phyloP scores from a whole-genome alignment of 2,113 vertebrate species.

The Merops nubicus region DNA sequence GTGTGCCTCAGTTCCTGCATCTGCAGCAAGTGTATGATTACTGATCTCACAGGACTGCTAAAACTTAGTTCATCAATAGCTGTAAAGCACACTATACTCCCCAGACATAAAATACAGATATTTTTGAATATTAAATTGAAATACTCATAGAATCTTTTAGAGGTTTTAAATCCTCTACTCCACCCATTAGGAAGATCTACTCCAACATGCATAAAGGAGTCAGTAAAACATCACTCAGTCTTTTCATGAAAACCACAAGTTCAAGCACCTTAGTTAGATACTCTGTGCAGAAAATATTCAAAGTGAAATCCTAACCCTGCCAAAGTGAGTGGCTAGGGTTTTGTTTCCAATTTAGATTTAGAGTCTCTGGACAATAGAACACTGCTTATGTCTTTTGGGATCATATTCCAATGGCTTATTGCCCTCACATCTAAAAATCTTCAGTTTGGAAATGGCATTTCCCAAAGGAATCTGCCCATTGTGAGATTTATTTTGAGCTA shows the following conservation, averaged over 20 bases:
- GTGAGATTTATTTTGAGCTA: neutral
- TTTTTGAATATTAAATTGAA: conserved; percentile 1
- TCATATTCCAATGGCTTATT: neutral
- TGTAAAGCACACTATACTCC: neutral
- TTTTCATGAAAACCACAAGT: neutral
- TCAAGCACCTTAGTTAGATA: neutral
- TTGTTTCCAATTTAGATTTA: neutral
- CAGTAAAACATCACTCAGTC: neutral
- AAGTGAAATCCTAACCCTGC: neutral
- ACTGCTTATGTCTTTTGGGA: neutral
- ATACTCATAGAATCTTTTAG: neutral
- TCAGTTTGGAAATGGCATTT: neutral
- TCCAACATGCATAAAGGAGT: neutral
- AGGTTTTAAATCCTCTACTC: neutral
- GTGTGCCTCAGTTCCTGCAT: neutral
- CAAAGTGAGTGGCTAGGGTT: neutral
- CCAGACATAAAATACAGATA: neutral
- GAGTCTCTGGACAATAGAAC: neutral
- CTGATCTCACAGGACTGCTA: neutral
- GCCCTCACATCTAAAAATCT: neutral
- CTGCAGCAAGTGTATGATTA: neutral
- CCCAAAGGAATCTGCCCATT: neutral
- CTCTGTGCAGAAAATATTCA: neutral
- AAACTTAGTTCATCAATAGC: neutral
- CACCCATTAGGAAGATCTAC: neutral